phyloP scores from a whole-genome alignment of 2,888 invertebrate genomes.

The Pachymerium ferrugineum region DNA sequence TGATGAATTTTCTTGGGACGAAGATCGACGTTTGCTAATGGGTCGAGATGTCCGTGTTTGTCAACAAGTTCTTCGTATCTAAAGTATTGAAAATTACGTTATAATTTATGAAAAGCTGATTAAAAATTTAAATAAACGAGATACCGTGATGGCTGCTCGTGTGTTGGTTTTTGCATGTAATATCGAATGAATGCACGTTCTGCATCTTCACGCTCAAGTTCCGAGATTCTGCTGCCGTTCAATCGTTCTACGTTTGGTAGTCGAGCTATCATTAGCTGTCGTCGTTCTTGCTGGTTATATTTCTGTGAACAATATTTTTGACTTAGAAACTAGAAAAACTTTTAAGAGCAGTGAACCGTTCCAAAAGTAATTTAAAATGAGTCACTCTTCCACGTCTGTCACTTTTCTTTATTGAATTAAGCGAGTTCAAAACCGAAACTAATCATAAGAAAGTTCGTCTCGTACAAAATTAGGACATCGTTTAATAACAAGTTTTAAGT shows the following conservation, averaged over 20 bases:
- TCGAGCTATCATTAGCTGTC: constrained; percentile 79
- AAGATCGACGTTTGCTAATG: constrained; percentile 79
- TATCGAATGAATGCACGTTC: constrained; percentile 88
- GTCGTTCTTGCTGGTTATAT: constrained; percentile 80
- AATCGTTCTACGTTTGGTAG: constrained; percentile 76
- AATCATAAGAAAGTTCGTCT: too few species aligned
- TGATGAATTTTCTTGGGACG: constrained; percentile 63
- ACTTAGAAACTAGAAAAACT: constrained; percentile 13
- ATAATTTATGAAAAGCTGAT: not conserved
- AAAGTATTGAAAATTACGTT: constrained; percentile 43
- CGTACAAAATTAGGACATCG: too few species aligned
- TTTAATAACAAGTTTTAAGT: too few species aligned
- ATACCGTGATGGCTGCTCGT: constrained; percentile 38
- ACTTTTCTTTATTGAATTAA: too few species aligned
- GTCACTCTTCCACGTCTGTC: too few species aligned
- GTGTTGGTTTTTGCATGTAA: constrained; percentile 71
- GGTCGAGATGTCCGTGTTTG: constrained; percentile 83
- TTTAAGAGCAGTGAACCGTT: too few species aligned
- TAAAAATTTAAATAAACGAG: not conserved
- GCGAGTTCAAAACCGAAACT: too few species aligned
- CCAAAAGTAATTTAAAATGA: too few species aligned
- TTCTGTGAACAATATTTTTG: constrained; percentile 52
- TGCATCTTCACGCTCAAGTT: constrained; percentile 82
- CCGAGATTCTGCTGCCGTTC: constrained; percentile 80
- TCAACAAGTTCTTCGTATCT: constrained; percentile 75